Conservation (phyloP, 2,113 vertebrate genomes). For the Festucalex cinctus region DNA sequence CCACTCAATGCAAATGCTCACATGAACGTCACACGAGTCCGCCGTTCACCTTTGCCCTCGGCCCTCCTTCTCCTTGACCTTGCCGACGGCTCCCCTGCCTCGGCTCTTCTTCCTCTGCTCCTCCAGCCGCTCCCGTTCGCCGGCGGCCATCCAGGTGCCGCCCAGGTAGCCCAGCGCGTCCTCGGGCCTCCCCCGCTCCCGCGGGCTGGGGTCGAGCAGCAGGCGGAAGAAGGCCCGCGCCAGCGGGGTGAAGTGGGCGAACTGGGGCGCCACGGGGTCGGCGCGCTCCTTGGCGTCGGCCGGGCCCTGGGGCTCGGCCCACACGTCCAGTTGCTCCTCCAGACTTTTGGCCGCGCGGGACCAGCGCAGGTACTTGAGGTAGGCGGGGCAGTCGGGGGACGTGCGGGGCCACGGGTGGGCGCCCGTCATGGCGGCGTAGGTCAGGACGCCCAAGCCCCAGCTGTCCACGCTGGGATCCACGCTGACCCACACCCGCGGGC, state of each 20-base stretch:
- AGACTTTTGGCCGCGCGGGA: slow-evolving; percentile 38
- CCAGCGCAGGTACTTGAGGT: slow-evolving; percentile 75
- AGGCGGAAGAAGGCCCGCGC: slow-evolving; percentile 71
- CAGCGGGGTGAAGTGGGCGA: slow-evolving; percentile 66
- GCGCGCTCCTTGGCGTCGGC: background rate
- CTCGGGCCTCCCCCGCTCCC: slow-evolving; percentile 65
- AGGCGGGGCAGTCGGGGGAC: slow-evolving; percentile 65
- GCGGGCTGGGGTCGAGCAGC: slow-evolving; percentile 72
- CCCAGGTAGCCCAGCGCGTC: slow-evolving; percentile 66
- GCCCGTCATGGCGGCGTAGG: slow-evolving; percentile 79
- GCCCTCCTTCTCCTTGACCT: slow-evolving; percentile 48
- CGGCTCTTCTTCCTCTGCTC: slow-evolving; percentile 44
- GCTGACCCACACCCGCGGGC: slow-evolving; percentile 46
- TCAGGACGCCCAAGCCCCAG: slow-evolving; percentile 83
- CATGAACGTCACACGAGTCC: background rate
- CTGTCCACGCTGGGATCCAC: slow-evolving; percentile 78
- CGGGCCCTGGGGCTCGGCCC: slow-evolving; percentile 15
- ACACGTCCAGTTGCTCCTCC: slow-evolving; percentile 27
- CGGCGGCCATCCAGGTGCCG: slow-evolving; percentile 61
- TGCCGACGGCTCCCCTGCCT: slow-evolving; percentile 33
- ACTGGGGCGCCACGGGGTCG: slow-evolving; percentile 57
- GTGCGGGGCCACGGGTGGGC: slow-evolving; percentile 80
- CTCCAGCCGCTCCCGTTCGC: slow-evolving; percentile 46
- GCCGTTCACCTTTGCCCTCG: slow-evolving; percentile 36
- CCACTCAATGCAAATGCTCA: background rate